phyloP scores from a whole-genome alignment of 2,888 invertebrate genomes.

The Parnassius apollo region DNA sequence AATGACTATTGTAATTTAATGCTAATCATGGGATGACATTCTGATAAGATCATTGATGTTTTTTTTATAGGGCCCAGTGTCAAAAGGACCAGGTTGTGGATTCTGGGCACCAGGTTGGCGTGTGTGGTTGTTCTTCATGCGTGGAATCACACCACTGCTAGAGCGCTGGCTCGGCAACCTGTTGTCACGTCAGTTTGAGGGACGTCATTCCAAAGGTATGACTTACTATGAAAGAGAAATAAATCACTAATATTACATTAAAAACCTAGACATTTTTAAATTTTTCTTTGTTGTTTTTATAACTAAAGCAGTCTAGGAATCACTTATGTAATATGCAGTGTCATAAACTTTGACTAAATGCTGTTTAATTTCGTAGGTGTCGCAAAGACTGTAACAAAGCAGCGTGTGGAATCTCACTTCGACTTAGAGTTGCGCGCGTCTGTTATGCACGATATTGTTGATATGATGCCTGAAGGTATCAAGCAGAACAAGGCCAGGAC shows the following conservation, averaged over 20 bases:
- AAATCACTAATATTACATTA: too few species aligned
- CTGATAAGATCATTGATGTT: background rate
- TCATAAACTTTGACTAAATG: too few species aligned
- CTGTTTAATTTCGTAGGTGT: constrained; percentile 81
- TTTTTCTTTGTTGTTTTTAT: too few species aligned
- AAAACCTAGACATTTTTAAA: too few species aligned
- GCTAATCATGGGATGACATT: too few species aligned
- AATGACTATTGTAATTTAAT: too few species aligned
- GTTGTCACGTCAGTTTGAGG: constrained; percentile 98
- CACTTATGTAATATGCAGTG: too few species aligned
- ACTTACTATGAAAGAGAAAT: too few species aligned
- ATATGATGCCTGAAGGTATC: constrained; percentile 99
- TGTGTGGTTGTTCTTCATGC: constrained; percentile 99
- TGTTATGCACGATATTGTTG: constrained; percentile 98
- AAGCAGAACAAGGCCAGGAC: constrained; percentile 99
- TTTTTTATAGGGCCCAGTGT: constrained; percentile 91
- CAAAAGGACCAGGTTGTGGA: constrained; percentile 99
- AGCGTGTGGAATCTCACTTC: constrained; percentile 99
- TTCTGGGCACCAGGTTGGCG: constrained; percentile 99
- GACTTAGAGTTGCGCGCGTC: constrained; percentile 98
- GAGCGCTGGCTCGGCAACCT: constrained; percentile 99
- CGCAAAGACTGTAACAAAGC: constrained; percentile 99
- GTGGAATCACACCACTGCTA: constrained; percentile 98
- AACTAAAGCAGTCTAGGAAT: too few species aligned
- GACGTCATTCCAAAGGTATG: constrained; percentile 96